Base-by-base conservation (phyloP, 2,113 vertebrate species). In the Mobula birostris region DNA sequence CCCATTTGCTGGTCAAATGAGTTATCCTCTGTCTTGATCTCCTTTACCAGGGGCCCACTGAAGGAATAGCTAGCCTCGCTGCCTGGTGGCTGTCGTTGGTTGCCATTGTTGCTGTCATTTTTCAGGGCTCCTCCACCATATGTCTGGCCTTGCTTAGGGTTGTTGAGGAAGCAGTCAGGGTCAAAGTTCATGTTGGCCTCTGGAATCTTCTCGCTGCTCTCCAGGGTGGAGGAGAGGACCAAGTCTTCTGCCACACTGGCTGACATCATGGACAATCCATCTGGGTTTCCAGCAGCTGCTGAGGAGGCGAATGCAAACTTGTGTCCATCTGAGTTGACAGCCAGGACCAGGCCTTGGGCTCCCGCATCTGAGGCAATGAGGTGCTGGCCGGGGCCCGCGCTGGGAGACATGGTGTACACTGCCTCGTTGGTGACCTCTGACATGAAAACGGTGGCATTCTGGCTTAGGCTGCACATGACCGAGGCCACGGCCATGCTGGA, bases 131-230 rank as follows among this genome's bases (percentile, higher is more conserved):
- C 98, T 94, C 99, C 99, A 93, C 99, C 99, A 2, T 99, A 99
- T 4, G 99, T 99, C 97, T 99, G 99, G 94, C 99, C 99, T 96
- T 99, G 99, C 96, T 99, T 99, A 72, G 99, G 99, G 95, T 99
- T 99, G 96, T 99, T 99, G 95, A 99, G 97, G 97, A 99, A 99
- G 97, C 99, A 99, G 97, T 99, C 99, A 0, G 99, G 99, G 96
- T 99, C 99, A 96, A 99, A 99, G 97, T 99, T 99, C 98, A 99
- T 99, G 94, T 97, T 97, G 96, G 98, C 97, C 96, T 99, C 99
- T 58, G 98, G 98, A 91, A 99, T 98, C 97, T 99, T 99, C 95
- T 98, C 97, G 94, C 97, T 97, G 94, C 97, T 96, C 58, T 99
- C 99, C 11, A 99, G 97, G 95, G 97, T 99, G 95, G 98, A 99